Evolutionary conservation across 2,797 vertebrate genomes (phyloP), one percentile per base, ranked within the genome.

Genomic region (Tauraco hartlaubi): DNA sequence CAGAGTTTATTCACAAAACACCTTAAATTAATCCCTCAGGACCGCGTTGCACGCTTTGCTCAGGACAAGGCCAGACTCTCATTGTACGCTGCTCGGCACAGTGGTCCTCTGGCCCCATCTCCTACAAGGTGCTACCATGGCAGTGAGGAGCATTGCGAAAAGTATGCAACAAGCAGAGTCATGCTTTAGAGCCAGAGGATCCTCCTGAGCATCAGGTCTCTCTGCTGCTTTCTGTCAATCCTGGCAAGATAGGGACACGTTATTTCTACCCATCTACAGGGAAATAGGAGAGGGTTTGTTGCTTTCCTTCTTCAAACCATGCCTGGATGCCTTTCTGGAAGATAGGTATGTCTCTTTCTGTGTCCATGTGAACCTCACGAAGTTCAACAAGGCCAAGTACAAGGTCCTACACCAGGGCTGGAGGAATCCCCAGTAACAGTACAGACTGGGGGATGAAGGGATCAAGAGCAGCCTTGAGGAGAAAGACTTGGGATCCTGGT

Each of bases 21-120:
- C 43, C 66, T 56, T 12, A 22, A 63, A 31, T 26, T 10, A 35
- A 15, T 72, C 35, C 58, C 55, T 15, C 6, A 11, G 72, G 44
- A 51, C 13, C 3, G 3, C 2, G 5, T 20, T 4, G 29, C 23
- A 16, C 12, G 26, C 17, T 75, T 43, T 43, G 62, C 49, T 43
- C 0, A 2, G 41, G 49, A 62, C 33, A 63, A 48, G 20, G 73
- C 37, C 46, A 18, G 72, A 6, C 9, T 22, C 22, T 11, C 14
- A 14, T 10, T 2, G 15, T 29, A 23, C 0, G 1, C 29, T 0
- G 7, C 62, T 61, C 0, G 0, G 37, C 39, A 37, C 46, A 37
- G 63, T 1, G 10, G 55, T 29, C 39, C 29, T 55, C 72, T 0
- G 0, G 33, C 33, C 33, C 23, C 25, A 9, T 25, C 73, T 39